These are phyloP conservation scores for Dugesia japonica DNA, from an alignment of 2,888 invertebrate genomes.

Conservation along the genomic window DNA sequence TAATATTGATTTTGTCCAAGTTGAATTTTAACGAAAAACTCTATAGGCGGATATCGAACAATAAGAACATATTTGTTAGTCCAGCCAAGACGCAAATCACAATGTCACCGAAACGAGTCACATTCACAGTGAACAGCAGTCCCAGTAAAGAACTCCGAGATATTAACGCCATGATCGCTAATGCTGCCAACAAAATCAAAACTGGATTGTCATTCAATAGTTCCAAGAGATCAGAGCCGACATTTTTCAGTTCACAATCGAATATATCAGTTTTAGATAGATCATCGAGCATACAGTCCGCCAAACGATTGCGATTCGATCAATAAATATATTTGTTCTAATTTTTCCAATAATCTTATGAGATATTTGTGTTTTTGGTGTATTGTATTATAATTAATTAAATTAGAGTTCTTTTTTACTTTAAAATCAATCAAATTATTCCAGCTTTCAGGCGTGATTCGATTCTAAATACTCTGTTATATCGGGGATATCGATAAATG, in stretches of 20 bases:
- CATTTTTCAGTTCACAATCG: not conserved
- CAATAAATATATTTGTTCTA: too few relatives aligned
- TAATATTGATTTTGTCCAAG: not conserved
- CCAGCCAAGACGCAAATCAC: constrained; percentile 20
- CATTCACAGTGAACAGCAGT: constrained; percentile 26
- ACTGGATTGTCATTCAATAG: not conserved
- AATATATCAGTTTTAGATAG: not conserved
- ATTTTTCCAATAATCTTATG: too few relatives aligned
- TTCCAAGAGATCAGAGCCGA: constrained; percentile 3
- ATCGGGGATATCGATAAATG: too few relatives aligned
- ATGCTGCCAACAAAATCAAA: constrained; percentile 24
- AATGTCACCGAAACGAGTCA: constrained; percentile 25
- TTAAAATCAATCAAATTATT: too few relatives aligned
- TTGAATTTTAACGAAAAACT: not conserved
- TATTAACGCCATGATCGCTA: constrained; percentile 25
- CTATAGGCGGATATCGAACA: constrained; percentile 4
- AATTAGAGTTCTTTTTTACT: too few relatives aligned
- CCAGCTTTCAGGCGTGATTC: too few relatives aligned
- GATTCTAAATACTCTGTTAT: too few relatives aligned
- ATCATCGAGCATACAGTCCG: not conserved
- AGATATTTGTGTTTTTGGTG: too few relatives aligned
- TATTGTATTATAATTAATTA: too few relatives aligned
- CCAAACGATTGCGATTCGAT: constrained; percentile 5
- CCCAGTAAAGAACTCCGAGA: constrained; percentile 31
- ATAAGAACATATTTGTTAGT: constrained; percentile 29